Evolutionary conservation across 2,797 vertebrate species (phyloP), one percentile per base, ranked within the genome.

Genomic region (Notolepis coatsorum): DNA sequence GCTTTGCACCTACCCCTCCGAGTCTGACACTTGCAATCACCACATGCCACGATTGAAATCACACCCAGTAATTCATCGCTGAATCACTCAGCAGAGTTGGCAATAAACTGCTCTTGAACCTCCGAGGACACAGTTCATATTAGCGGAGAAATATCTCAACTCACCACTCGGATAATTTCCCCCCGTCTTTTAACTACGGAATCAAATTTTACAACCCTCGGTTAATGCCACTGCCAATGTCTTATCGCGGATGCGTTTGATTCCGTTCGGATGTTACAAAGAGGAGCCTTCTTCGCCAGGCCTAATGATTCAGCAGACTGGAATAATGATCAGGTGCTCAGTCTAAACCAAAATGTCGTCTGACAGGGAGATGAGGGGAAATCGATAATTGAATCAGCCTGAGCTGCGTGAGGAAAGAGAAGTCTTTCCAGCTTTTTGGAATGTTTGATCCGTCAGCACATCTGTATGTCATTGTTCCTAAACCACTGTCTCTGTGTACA

Each of bases 401-500:
- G 68, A 75, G 57, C 63, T 24, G 18, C 61, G 67, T 51, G 43
- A 55, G 66, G 46, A 27, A 54, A 60, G 65, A 68, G 61, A 49
- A 3, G 3, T 42, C 41, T 55, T 62, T 65, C 50, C 64, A 81
- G 64, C 74, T n/a, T n/a, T 82, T 59, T 38, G 67, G 48, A 58
- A 73, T 48, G 56, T 63, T 60, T 23, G 8, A 64, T 78, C 67
- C 55, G 41, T 53, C 46, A 74, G 54, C 60, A 81, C 80, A 82
- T 80, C 78, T 85, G 85, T 30, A 64, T 81, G 73, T 75, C 61
- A 69, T 84, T 77, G 74, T 80, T 80, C 50, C 53, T 20, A 7
- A 84, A 85, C 78, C 75, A 58, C 80, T 79, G 82, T 84, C 71
- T 84, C 77, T 75, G 79, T 60, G 48, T 79, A 72, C 53, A 54